Conservation (phyloP, 2,113 vertebrate species). For the Tetraodon nigroviridis region DNA sequence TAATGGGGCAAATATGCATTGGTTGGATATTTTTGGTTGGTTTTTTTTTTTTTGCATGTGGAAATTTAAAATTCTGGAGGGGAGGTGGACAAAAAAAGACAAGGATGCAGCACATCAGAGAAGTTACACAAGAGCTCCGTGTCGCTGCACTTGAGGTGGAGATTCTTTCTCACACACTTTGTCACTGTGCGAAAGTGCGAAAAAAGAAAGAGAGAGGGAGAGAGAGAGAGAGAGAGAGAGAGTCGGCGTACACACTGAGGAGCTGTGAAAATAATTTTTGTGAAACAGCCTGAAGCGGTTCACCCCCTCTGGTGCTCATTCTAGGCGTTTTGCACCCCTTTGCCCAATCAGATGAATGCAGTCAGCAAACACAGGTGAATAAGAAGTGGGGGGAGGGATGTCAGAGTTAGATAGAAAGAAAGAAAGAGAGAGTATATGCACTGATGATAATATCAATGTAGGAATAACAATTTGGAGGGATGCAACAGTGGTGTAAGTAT, state of each 20-base stretch:
- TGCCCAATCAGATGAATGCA: constrained; percentile 12
- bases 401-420: not conserved
- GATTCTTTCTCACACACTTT: constrained; percentile 20
- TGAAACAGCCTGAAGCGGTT: constrained; percentile 25
- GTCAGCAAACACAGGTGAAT: constrained; percentile 11
- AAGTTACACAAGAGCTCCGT: not conserved
- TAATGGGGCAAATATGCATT: no score
- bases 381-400: not conserved
- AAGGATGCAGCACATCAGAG: not conserved
- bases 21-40: no score
- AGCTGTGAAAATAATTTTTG: constrained; percentile 29
- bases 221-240: not conserved
- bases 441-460: not conserved
- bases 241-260: constrained; percentile 23
- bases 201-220: not conserved
- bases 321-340: no score
- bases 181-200: constrained; percentile 23
- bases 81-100: not conserved
- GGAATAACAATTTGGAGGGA: not conserved
- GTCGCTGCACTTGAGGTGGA: constrained; percentile 26
- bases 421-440: not conserved
- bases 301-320: not conserved
- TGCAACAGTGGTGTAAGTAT: not conserved
- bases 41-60: no score
- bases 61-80: no score